Evolutionary conservation across 1,140 invertebrate genomes (phyloP).

Genomic region (Drosophila nasuta): DNA sequence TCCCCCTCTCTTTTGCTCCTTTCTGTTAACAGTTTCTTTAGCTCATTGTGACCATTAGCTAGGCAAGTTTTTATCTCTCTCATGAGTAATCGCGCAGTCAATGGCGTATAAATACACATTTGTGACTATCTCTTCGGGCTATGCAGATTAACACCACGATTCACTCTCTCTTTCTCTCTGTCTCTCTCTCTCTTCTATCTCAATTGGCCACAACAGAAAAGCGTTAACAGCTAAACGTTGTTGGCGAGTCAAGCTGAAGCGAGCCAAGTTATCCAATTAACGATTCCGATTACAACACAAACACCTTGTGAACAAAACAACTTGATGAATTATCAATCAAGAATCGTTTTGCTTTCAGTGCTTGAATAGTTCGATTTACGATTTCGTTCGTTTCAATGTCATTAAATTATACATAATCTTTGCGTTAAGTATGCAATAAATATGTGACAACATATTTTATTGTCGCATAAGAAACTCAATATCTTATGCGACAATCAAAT

Average conservation of each 20-base stretch:
- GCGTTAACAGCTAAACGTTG: constrained; percentile 2
- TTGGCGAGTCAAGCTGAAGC: constrained; percentile 1
- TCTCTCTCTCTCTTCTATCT: neutral
- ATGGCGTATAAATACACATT: constrained; percentile 34
- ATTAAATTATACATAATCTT: too few relatives aligned
- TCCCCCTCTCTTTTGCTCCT: neutral
- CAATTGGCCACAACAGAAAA: constrained; percentile 2
- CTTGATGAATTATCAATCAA: neutral
- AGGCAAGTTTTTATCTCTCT: constrained; percentile 43
- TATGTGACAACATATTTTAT: too few relatives aligned
- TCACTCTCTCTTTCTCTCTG: neutral
- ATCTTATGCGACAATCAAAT: too few relatives aligned
- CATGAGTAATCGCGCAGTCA: constrained; percentile 50
- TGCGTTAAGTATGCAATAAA: too few relatives aligned
- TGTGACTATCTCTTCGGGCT: constrained; percentile 38
- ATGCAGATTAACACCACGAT: constrained; percentile 35
- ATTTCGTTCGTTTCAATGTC: too few relatives aligned
- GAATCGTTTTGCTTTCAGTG: too few relatives aligned
- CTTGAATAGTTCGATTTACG: too few relatives aligned
- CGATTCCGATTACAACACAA: constrained; percentile 5
- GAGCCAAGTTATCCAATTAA: neutral
- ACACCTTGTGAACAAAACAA: constrained; percentile 9
- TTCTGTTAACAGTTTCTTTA: neutral
- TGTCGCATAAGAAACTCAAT: too few relatives aligned
- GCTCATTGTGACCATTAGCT: constrained; percentile 31